Percentiles rank a stretch among this genome's conserved stretches.
phyloP scores from a whole-genome alignment of 2,888 invertebrate genomes.

The Cryptus armator region DNA sequence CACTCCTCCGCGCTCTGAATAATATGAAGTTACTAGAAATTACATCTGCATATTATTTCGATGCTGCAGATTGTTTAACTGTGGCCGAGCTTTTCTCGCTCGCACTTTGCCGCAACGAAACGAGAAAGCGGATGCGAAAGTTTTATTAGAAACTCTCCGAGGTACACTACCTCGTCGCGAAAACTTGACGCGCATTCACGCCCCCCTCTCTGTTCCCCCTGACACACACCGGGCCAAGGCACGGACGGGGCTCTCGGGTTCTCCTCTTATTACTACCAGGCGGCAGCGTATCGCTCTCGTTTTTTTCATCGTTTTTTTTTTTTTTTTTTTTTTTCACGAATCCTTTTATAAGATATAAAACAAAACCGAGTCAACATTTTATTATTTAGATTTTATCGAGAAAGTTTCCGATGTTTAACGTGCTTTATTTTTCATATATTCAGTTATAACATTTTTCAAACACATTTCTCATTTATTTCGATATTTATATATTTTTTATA shows the following conservation, averaged over 20 bases:
- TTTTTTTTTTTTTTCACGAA: not conserved
- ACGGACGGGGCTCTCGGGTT: conserved; percentile 24
- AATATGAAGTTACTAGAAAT: conserved; percentile 80
- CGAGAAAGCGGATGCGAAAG: conserved; percentile 56
- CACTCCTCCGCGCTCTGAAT: conserved; percentile 56
- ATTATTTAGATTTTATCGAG: not conserved
- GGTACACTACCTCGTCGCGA: conserved; percentile 57
- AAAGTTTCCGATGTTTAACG: not conserved
- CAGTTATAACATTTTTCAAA: too few species aligned
- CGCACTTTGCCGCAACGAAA: conserved; percentile 20
- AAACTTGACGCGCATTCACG: conserved; percentile 62
- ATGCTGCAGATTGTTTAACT: conserved; percentile 81
- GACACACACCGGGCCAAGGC: conserved; percentile 22
- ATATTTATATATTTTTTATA: too few species aligned
- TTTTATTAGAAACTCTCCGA: conserved; percentile 68
- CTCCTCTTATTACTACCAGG: conserved; percentile 52
- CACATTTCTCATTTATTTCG: too few species aligned
- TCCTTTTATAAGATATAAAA: not conserved
- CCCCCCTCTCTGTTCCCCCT: not conserved
- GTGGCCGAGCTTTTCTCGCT: conserved; percentile 67
- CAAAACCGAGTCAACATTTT: not conserved
- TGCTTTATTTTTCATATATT: too few species aligned
- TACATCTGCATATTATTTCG: conserved; percentile 82
- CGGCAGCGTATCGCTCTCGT: not conserved
- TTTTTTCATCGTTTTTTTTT: not conserved